These are phyloP conservation scores for Tenebrio molitor DNA, from an alignment of 1,140 invertebrate species.

Conservation along the genomic window DNA sequence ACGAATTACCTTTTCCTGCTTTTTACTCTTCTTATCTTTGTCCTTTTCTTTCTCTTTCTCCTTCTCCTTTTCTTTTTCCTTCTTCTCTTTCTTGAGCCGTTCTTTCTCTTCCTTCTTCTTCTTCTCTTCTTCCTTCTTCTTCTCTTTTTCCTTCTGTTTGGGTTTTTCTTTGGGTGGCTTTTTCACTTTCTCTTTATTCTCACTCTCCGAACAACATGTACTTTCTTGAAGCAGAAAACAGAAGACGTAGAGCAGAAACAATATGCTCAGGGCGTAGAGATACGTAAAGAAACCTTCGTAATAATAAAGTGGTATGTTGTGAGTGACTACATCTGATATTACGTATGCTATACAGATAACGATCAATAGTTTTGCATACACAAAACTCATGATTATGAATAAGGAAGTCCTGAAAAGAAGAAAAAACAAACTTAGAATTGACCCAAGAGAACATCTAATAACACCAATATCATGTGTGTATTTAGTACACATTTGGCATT, in stretches of 20 bases:
- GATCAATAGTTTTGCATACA: slow-evolving; percentile 92
- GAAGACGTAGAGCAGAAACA: slow-evolving; percentile 97
- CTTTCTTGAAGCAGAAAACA: slow-evolving; percentile 95
- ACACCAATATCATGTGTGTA: slow-evolving; percentile 7
- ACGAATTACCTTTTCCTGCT: slow-evolving; percentile 69
- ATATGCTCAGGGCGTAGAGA: slow-evolving; percentile 93
- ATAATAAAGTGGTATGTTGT: slow-evolving; percentile 91
- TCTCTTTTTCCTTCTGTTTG: slow-evolving; percentile 75
- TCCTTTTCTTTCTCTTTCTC: slow-evolving; percentile 68
- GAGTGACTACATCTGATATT: slow-evolving; percentile 92
- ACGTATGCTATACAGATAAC: slow-evolving; percentile 93
- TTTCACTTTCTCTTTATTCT: slow-evolving; percentile 68
- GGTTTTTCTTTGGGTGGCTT: slow-evolving; percentile 68
- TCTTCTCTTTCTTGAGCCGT: slow-evolving; percentile 71
- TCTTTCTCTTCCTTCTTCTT: slow-evolving; percentile 76
- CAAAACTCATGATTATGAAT: slow-evolving; percentile 95
- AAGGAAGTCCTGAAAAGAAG: slow-evolving; percentile 86
- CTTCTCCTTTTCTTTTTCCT: slow-evolving; percentile 66
- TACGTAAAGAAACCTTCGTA: slow-evolving; percentile 99
- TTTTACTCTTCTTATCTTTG: slow-evolving; percentile 71
- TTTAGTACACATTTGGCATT: slow-evolving; percentile 30
- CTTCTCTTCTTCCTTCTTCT: slow-evolving; percentile 77
- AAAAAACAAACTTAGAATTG: slow-evolving; percentile 40
- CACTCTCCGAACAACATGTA: slow-evolving; percentile 80
- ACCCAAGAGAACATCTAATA: background rate